Evolutionary conservation across 2,113 vertebrate genomes (phyloP).

Genomic region (Emydura subglobosa): DNA sequence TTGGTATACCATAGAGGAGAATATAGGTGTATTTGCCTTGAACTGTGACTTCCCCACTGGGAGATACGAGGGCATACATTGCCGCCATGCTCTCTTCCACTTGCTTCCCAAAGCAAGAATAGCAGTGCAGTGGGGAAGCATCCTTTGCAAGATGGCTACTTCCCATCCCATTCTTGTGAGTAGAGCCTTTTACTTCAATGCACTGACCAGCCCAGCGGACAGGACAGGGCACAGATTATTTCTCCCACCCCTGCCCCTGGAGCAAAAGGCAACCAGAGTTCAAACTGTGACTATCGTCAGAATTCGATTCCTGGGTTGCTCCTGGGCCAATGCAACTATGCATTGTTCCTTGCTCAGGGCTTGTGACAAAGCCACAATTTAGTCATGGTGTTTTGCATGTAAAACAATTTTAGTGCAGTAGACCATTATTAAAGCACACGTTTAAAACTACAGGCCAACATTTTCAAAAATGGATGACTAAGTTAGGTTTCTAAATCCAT

Average conservation of each 20-base stretch:
- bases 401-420: not conserved
- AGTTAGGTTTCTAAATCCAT: not conserved
- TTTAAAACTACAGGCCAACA: not conserved
- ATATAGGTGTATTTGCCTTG: not conserved
- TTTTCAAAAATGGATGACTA: not conserved
- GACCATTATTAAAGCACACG: not conserved
- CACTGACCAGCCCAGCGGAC: not conserved
- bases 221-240: not conserved
- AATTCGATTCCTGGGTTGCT: not conserved
- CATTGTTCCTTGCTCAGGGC: not conserved
- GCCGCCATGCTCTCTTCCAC: not conserved
- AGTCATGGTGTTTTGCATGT: not conserved
- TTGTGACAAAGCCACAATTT: not conserved
- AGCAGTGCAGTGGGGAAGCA: not conserved
- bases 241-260: not conserved
- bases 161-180: not conserved
- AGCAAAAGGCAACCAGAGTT: not conserved
- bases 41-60: not conserved
- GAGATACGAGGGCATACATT: not conserved
- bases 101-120: not conserved
- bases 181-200: not conserved
- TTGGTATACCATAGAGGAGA: not conserved
- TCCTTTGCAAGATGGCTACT: not conserved
- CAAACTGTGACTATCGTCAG: not conserved
- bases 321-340: not conserved